A percentile compares a stretch with the other conserved stretches of the same genome.
These are phyloP conservation scores for Elephantulus edwardii DNA, from an alignment of 2,113 vertebrate genomes.

Conservation along the genomic window DNA sequence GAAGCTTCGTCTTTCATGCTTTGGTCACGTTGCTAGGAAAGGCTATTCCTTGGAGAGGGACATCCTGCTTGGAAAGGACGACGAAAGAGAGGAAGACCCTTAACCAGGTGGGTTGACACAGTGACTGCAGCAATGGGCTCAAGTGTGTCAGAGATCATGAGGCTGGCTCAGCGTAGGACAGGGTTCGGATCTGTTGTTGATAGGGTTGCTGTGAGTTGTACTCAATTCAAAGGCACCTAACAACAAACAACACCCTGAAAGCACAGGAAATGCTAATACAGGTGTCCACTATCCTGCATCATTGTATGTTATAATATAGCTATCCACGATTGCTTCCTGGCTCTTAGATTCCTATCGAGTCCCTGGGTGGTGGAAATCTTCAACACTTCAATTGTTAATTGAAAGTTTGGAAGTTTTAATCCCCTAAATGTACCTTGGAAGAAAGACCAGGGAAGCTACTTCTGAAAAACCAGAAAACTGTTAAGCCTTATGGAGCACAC, in stretches of 20 bases:
- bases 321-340: not conserved
- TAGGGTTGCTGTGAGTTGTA: too few species aligned
- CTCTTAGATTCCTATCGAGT: not conserved
- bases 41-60: too few species aligned
- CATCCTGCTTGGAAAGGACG: too few species aligned
- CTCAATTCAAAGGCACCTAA: too few species aligned
- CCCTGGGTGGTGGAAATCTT: not conserved
- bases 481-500: not conserved
- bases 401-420: not conserved
- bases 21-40: too few species aligned
- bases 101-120: too few species aligned
- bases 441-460: not conserved
- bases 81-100: too few species aligned
- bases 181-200: too few species aligned
- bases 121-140: too few species aligned
- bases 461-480: not conserved
- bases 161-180: too few species aligned
- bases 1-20: too few species aligned
- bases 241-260: not conserved
- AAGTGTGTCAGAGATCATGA: too few species aligned
- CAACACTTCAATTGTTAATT: not conserved
- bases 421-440: not conserved
- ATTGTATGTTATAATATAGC: not conserved
- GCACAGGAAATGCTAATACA: not conserved
- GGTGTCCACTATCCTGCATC: not conserved